phyloP scores from a whole-genome alignment of 2,888 invertebrate genomes.

The Cotesia congregata region DNA sequence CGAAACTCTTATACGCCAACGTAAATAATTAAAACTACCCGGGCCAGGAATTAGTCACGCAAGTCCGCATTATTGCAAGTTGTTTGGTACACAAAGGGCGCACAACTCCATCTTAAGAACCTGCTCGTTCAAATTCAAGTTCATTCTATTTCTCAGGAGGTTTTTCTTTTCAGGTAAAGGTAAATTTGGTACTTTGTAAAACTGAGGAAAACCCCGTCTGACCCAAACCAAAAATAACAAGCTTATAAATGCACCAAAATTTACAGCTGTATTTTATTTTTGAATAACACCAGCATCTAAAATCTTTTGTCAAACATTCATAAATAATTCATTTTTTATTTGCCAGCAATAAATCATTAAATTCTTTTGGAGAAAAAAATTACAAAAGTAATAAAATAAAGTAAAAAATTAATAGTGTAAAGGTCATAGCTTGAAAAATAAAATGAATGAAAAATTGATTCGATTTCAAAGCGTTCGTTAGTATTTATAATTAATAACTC shows the following conservation, averaged over 20 bases:
- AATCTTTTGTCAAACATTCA: not conserved
- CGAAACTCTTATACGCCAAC: not conserved
- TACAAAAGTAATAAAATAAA: not conserved
- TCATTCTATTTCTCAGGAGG: not conserved
- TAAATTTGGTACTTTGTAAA: not conserved
- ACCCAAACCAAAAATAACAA: not conserved
- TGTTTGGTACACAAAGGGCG: constrained; percentile 19
- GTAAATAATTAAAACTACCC: constrained; percentile 37
- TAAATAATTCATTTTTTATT: constrained; percentile 1
- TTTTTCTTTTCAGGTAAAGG: not conserved
- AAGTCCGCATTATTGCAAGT: constrained; percentile 12
- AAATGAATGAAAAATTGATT: constrained; percentile 49
- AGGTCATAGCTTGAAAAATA: constrained; percentile 32
- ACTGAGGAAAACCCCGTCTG: not conserved
- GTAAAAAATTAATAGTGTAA: constrained; percentile 13
- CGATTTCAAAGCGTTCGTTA: constrained; percentile 46
- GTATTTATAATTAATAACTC: constrained; percentile 31
- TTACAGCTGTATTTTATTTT: no score
- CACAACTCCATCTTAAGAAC: not conserved
- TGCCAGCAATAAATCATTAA: no score
- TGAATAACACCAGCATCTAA: not conserved
- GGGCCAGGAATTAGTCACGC: constrained; percentile 38
- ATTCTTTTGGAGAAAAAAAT: not conserved
- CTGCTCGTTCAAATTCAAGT: no score
- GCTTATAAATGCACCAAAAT: not conserved